Base-by-base conservation (phyloP, 2,888 invertebrate genomes). In the Meta bourneti region DNA sequence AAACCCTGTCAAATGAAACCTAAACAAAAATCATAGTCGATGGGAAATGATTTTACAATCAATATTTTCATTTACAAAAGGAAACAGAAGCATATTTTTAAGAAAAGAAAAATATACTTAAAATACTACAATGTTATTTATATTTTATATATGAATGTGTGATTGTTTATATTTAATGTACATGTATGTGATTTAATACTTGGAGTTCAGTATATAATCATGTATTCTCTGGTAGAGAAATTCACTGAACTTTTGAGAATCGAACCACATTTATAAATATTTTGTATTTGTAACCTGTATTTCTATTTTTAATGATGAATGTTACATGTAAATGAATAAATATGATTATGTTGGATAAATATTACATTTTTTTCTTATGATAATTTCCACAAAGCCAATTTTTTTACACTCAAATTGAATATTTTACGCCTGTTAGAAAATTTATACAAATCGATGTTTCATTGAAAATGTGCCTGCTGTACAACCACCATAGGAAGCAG, bases 231-330 rank as follows among this genome's bases (percentile, higher is more conserved):
- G 19, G 6, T 49, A 9, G 7, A 70, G 70, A 69, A 51, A n/a
- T 70, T 48, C 69, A 19, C 48, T 88, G 34, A 83, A 78, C 89
- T 90, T 78, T 84, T 71, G 89, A 90, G 89, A 90, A 83, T 79
- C 51, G 78, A 90, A 84, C 16, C 83, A 90, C 89, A 72, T 84
- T 69, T 61, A 70, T 90, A 84, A 83, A 72, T 81, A 88, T 19
- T 81, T 81, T 88, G 74, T 88, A 81, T 75, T 88, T 88, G 88
- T 87, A 80, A 79, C n/a, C 51, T 51, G 19, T 75, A 51, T 54
- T 72, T 74, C 34, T 74, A 75, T 84, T 61, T 75, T 49, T 84
- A 82, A 71, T 61, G 79, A 79, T 74, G 74, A 34, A 75, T 84
- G 74, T 75, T 74, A 84, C 61, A 51, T 52, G 61, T 61, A 71